Evolutionary conservation across 2,888 invertebrate species (phyloP), one percentile per base, ranked within the genome.

Genomic region (Epinotia brunnichana): DNA sequence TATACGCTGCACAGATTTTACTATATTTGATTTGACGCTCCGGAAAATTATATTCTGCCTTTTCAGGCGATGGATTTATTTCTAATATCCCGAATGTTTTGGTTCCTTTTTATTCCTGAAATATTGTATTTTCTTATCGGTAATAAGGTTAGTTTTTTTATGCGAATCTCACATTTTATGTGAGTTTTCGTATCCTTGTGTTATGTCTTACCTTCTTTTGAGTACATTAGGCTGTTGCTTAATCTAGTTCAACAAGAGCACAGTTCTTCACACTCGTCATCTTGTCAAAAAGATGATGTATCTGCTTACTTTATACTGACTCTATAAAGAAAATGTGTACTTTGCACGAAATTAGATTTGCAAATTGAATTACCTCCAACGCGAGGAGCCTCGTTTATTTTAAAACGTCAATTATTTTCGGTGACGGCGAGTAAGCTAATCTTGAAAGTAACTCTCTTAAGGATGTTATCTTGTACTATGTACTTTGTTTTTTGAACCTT

Each of bases 1-100:
- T 51, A 51, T 29, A 41, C 44, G 29, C 9, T 54, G n/a, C 39
- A 29, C 39, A 15, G 35, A 67, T 66, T 72, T 48, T 19, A 44
- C 21, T 67, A 67, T 60, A 71, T 71, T 71, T 60, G 71, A 67
- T 72, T 54, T 61, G 67, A 67, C 67, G 71, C 67, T n/a, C 11
- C 41, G 61, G 54, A 48, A 72, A 67, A 67, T 72, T 67, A 54
- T 61, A 35, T 41, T 66, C 41, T 60, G 59, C 59, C 51, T 66
- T 51, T 41, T 71, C 60, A 41, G 19, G 44, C 71, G 61, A 61
- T 35, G 67, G 48, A 72, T 71, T 71, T 66, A 44, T 71, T 66
- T 71, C 66, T 71, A 66, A 66, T 71, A 67, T 72, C 35, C 44
- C 35, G 67, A 67, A 61, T 63, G 54, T 54, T 67, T 66, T 53